Conservation (phyloP, 2,113 vertebrate species). For the Tragelaphus buxtoni region DNA sequence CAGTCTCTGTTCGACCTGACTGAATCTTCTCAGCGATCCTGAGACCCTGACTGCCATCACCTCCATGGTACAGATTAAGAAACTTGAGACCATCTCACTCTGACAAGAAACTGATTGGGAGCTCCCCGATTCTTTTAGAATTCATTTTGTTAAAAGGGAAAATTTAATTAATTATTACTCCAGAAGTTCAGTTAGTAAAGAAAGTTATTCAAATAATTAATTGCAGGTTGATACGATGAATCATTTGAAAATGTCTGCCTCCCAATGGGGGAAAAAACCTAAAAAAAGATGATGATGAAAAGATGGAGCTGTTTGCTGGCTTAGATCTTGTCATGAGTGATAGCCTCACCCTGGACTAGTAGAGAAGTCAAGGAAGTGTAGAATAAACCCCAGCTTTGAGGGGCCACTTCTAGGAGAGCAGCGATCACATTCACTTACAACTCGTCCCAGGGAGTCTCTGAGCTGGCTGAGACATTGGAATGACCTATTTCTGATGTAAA, state of each 20-base stretch:
- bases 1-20: background rate
- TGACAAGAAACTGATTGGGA: background rate
- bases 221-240: background rate
- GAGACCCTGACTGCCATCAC: background rate
- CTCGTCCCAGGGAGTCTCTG: background rate
- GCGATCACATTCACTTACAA: background rate
- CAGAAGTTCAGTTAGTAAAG: background rate
- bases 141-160: background rate
- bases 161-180: background rate
- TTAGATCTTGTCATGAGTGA: background rate
- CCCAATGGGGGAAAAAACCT: background rate
- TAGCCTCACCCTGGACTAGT: background rate
- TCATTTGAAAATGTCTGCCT: background rate
- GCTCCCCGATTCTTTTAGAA: background rate
- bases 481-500: slow-evolving; percentile 16
- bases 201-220: background rate
- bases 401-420: background rate
- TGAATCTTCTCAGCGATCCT: background rate
- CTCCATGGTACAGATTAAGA: background rate
- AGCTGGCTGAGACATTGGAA: background rate
- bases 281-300: background rate
- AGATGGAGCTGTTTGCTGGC: background rate
- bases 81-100: background rate
- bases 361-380: background rate
- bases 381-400: background rate